Percentiles rank a stretch among this genome's conserved stretches.
phyloP scores from a whole-genome alignment of 2,797 vertebrate species.

The Schizopygopsis pylzovi region DNA sequence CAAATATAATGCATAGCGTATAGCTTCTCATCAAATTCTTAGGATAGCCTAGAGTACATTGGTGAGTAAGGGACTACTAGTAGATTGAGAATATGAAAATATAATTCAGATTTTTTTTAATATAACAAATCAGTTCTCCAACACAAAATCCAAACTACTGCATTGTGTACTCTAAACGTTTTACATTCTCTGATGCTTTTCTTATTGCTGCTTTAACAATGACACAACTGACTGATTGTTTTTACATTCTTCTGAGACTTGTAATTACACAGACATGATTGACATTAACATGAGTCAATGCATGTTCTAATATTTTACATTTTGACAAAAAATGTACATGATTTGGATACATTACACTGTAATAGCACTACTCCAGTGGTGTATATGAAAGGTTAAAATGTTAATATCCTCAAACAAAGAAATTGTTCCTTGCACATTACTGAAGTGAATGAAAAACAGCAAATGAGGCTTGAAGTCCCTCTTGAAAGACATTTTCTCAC shows the following conservation, averaged over 20 bases:
- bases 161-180: constrained; percentile 6
- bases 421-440: not conserved
- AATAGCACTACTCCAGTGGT: not conserved
- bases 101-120: constrained; percentile 10
- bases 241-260: constrained; percentile 3
- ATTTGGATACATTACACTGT: constrained; percentile 10
- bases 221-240: constrained; percentile 9
- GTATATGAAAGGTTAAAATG: not conserved
- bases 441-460: not conserved
- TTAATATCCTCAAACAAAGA: not conserved
- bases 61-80: constrained; percentile 48
- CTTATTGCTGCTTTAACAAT: constrained; percentile 18
- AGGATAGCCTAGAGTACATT: constrained; percentile 21
- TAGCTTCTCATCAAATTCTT: constrained; percentile 20
- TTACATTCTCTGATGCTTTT: constrained; percentile 25
- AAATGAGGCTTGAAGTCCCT: constrained; percentile 5
- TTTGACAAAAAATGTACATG: not conserved
- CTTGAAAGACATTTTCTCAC: not conserved
- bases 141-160: constrained; percentile 22
- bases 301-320: not conserved
- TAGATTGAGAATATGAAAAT: constrained; percentile 35
- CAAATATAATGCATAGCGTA: not conserved
- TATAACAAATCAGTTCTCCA: constrained; percentile 21
- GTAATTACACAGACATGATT: not conserved
- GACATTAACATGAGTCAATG: not conserved